Conservation (phyloP, 2,888 invertebrate genomes). For the Noctuana brunneofusca region DNA sequence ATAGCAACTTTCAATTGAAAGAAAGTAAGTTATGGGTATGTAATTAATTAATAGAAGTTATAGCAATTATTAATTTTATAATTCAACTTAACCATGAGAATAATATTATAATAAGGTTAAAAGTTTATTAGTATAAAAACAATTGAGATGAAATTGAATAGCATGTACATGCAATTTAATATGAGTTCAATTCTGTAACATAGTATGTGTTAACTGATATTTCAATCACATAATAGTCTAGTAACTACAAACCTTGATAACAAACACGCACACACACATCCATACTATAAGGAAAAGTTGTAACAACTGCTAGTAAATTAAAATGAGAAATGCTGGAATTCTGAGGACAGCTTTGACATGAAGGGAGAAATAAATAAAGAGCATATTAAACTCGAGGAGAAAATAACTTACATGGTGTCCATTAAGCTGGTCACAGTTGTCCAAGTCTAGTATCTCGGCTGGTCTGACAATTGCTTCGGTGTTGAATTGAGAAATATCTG, state of each 20-base stretch:
- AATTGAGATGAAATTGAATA: not conserved
- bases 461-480: constrained; percentile 85
- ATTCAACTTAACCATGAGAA: too few relatives aligned
- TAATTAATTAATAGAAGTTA: too few relatives aligned
- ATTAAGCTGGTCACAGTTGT: constrained; percentile 80
- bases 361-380: too few relatives aligned
- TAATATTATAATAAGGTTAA: too few relatives aligned
- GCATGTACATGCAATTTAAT: not conserved
- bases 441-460: constrained; percentile 80
- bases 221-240: constrained; percentile 7
- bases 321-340: too few relatives aligned
- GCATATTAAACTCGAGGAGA: not conserved
- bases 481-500: constrained; percentile 84
- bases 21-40: too few relatives aligned
- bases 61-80: too few relatives aligned
- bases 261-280: not conserved
- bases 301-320: too few relatives aligned
- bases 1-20: too few relatives aligned
- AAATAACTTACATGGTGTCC: constrained; percentile 76
- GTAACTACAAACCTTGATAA: not conserved
- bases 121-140: not conserved
- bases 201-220: constrained; percentile 19
- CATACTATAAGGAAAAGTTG: not conserved
- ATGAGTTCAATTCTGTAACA: constrained; percentile 5
- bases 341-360: too few relatives aligned